Conservation (phyloP, 2,888 invertebrate species). For the Agonopterix heracliana region DNA sequence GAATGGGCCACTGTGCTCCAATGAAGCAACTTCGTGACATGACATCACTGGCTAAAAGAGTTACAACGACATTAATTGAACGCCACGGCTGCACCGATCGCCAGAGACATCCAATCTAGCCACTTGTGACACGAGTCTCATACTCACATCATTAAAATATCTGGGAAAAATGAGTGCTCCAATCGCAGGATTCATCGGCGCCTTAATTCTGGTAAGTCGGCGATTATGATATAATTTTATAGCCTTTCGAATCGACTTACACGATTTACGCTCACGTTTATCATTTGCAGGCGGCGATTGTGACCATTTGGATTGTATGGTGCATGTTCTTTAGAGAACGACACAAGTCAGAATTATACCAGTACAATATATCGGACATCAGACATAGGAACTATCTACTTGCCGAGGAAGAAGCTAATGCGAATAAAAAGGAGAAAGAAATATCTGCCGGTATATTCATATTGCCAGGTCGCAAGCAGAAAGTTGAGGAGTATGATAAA, state of each 20-base stretch:
- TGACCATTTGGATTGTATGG: conserved; percentile 57
- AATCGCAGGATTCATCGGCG: conserved; percentile 54
- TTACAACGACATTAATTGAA: conserved; percentile 60
- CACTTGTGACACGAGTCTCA: conserved; percentile 49
- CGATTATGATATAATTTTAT: not conserved
- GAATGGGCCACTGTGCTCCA: conserved; percentile 34
- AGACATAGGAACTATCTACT: conserved; percentile 39
- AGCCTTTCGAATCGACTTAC: not conserved
- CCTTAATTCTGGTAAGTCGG: conserved; percentile 57
- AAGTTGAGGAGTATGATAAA: conserved; percentile 42
- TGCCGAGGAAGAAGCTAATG: conserved; percentile 28
- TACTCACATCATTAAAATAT: conserved; percentile 20
- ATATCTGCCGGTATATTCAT: conserved; percentile 51
- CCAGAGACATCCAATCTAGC: conserved; percentile 40
- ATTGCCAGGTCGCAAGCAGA: conserved; percentile 50
- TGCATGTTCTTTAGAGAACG: conserved; percentile 64
- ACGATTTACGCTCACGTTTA: not conserved
- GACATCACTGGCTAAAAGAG: conserved; percentile 62
- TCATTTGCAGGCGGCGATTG: conserved; percentile 46
- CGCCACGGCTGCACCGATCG: conserved; percentile 35
- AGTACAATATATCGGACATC: conserved; percentile 52
- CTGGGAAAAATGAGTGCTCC: conserved; percentile 46
- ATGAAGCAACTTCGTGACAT: conserved; percentile 38
- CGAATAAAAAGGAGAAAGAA: conserved; percentile 28
- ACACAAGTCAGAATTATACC: conserved; percentile 50